These are phyloP conservation scores for Acanthosepion esculentum DNA, from an alignment of 2,888 invertebrate species.

Conservation along the genomic window DNA sequence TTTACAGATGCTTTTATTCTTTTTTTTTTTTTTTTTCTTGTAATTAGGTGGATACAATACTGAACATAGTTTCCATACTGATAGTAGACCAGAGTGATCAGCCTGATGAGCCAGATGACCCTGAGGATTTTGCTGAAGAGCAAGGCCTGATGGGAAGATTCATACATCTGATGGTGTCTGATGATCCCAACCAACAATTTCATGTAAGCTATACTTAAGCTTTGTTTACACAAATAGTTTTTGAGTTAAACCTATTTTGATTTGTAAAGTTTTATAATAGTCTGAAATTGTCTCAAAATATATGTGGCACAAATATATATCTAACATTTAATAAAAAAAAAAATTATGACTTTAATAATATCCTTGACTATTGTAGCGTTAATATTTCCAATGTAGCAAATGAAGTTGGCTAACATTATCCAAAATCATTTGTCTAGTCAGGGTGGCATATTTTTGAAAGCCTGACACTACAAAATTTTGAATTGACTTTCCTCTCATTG, in stretches of 20 bases:
- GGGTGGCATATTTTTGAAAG: too few relatives aligned
- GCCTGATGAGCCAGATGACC: slow-evolving; percentile 80
- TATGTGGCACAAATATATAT: too few relatives aligned
- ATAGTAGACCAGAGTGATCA: slow-evolving; percentile 82
- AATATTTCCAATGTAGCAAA: too few relatives aligned
- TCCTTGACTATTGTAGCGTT: too few relatives aligned
- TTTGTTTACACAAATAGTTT: neutral
- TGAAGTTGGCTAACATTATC: too few relatives aligned
- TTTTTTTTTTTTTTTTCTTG: neutral
- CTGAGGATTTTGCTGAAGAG: slow-evolving; percentile 95
- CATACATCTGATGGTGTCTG: slow-evolving; percentile 76
- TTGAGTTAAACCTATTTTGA: neutral
- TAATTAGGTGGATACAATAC: slow-evolving; percentile 82
- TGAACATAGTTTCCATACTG: slow-evolving; percentile 87
- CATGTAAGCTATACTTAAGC: slow-evolving; percentile 68
- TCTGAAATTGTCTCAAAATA: too few relatives aligned
- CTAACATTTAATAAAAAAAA: too few relatives aligned
- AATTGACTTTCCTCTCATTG: too few relatives aligned
- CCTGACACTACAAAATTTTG: too few relatives aligned
- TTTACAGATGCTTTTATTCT: neutral
- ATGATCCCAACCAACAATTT: slow-evolving; percentile 79
- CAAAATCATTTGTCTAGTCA: too few relatives aligned
- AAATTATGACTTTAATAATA: too few relatives aligned
- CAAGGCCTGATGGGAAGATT: slow-evolving; percentile 88
- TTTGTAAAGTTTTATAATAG: too few relatives aligned